A percentile compares a stretch with the other conserved stretches of the same genome.
Conservation (phyloP, 1,140 invertebrate species). For the Tigriopus japonicus region DNA sequence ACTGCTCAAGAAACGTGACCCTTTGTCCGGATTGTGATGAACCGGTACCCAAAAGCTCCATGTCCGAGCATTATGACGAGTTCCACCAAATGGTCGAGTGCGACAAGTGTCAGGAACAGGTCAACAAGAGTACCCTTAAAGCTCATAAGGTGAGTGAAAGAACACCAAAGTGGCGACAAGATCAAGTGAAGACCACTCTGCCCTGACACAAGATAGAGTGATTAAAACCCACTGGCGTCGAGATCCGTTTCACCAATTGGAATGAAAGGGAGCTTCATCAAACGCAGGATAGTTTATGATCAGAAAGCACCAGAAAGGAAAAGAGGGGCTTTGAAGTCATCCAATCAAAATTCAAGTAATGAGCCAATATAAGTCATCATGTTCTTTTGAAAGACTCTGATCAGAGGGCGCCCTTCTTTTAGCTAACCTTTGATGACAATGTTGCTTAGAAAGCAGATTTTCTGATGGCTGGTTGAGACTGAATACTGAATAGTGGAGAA, state of each 20-base stretch:
- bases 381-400: no score
- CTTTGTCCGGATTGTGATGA: constrained; percentile 28
- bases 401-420: no score
- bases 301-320: neutral
- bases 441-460: no score
- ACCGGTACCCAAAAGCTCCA: constrained; percentile 24
- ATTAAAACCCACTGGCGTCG: neutral
- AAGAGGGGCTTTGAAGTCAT: neutral
- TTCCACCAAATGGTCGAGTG: constrained; percentile 25
- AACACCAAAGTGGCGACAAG: neutral
- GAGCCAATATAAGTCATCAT: no score
- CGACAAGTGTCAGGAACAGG: constrained; percentile 23
- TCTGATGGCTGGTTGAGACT: no score
- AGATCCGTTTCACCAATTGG: neutral
- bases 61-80: constrained; percentile 25
- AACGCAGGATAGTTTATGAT: neutral
- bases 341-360: no score
- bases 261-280: neutral
- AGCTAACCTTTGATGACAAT: no score
- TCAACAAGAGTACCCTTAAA: constrained; percentile 25
- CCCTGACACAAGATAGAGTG: neutral
- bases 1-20: constrained; percentile 18
- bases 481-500: no score
- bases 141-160: constrained; percentile 25
- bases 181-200: neutral